These are phyloP conservation scores for Tautogolabrus adspersus DNA, from an alignment of 2,113 vertebrate genomes.

Conservation along the genomic window DNA sequence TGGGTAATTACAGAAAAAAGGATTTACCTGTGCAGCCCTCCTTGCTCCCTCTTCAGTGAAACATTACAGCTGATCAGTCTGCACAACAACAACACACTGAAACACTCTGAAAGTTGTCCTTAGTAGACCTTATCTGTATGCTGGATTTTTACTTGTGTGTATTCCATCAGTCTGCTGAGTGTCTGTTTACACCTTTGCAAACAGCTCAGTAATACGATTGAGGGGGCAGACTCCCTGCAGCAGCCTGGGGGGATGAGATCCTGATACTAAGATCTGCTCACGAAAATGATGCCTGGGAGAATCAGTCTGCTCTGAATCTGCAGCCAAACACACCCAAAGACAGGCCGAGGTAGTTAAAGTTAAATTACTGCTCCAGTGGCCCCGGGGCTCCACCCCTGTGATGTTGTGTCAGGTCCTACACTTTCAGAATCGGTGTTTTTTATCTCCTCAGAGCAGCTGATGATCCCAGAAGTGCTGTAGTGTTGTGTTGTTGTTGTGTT, in stretches of 20 bases:
- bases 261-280: constrained; percentile 44
- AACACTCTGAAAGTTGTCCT: neutral
- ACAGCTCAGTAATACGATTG: constrained; percentile 51
- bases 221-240: constrained; percentile 40
- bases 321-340: constrained; percentile 48
- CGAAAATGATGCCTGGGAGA: constrained; percentile 39
- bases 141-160: neutral
- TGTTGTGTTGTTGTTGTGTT: constrained; percentile 8
- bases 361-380: constrained; percentile 55
- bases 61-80: too few species aligned
- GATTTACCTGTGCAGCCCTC: neutral
- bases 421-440: constrained; percentile 23
- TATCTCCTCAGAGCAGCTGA: neutral
- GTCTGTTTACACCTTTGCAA: constrained; percentile 43
- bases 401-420: constrained; percentile 50
- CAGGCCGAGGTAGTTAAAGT: constrained; percentile 56
- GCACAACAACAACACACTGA: neutral
- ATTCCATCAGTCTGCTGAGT: constrained; percentile 11
- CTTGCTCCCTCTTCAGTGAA: too few species aligned
- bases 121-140: neutral
- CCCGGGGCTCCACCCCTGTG: constrained; percentile 27
- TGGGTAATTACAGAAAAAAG: too few species aligned
- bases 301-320: neutral
- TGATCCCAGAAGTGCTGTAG: constrained; percentile 10
- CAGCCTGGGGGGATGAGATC: constrained; percentile 42